phyloP scores from a whole-genome alignment of 2,888 invertebrate genomes.

The Drosophila leonis region DNA sequence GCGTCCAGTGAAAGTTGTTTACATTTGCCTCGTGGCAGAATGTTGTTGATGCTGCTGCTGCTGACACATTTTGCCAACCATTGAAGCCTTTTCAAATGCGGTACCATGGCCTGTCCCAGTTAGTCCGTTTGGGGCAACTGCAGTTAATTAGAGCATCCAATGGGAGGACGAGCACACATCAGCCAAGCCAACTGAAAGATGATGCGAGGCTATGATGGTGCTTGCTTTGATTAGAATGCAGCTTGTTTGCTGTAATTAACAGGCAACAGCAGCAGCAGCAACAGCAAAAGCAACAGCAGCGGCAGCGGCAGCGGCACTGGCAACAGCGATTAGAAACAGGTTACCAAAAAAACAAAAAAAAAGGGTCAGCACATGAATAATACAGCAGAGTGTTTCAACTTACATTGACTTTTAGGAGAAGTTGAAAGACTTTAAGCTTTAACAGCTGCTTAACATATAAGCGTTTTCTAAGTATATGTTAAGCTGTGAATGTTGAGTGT shows the following conservation, averaged over 20 bases:
- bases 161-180: constrained; percentile 63
- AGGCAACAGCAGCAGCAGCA: constrained; percentile 37
- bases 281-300: background rate
- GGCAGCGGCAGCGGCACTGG: constrained; percentile 51
- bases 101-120: constrained; percentile 46
- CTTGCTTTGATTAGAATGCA: constrained; percentile 43
- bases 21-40: constrained; percentile 50
- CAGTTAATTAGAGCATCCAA: constrained; percentile 74
- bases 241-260: constrained; percentile 81
- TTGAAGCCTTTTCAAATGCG: constrained; percentile 64
- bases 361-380: constrained; percentile 23
- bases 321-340: constrained; percentile 68
- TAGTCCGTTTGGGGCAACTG: constrained; percentile 32
- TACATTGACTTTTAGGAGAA: background rate
- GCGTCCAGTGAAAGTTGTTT: constrained; percentile 79
- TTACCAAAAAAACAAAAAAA: constrained; percentile 27
- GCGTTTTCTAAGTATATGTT: background rate
- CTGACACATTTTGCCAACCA: constrained; percentile 76
- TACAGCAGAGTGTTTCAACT: constrained; percentile 26
- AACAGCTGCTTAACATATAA: too few species aligned
- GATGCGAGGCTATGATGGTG: background rate
- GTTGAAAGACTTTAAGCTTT: background rate
- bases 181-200: constrained; percentile 49
- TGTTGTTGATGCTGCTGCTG: constrained; percentile 23
- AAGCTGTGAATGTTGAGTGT: background rate